A percentile compares a stretch with the other conserved stretches of the same genome.
phyloP scores from a whole-genome alignment of 2,113 vertebrate species.

The Rhinoderma darwinii region DNA sequence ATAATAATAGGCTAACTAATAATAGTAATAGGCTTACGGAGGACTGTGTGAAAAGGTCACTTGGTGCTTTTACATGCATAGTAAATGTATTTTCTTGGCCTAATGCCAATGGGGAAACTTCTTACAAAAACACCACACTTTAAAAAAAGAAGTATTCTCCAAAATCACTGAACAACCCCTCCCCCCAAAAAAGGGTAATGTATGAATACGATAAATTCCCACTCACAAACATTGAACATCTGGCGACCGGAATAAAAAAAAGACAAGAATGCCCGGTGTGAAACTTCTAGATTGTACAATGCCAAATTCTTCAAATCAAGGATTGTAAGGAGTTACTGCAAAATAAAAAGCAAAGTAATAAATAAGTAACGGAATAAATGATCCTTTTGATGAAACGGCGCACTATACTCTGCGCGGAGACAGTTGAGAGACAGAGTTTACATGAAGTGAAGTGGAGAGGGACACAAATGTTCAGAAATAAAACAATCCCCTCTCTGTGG shows the following conservation, averaged over 20 bases:
- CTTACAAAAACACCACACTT: no score
- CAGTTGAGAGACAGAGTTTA: conserved; percentile 38
- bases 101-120: no score
- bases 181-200: no score
- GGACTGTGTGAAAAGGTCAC: no score
- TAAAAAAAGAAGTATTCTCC: no score
- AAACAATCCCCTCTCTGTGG: conserved; percentile 55
- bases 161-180: no score
- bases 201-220: not conserved
- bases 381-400: conserved; percentile 17
- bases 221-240: not conserved
- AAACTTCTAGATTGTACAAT: not conserved
- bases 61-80: no score
- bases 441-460: conserved; percentile 38
- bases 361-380: not conserved
- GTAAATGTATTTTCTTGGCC: no score
- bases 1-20: no score
- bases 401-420: not conserved
- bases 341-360: not conserved
- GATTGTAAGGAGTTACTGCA: not conserved
- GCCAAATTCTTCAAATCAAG: not conserved
- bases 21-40: no score
- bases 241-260: not conserved
- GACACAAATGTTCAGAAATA: conserved; percentile 50
- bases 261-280: not conserved